Conservation (phyloP, 2,797 vertebrate species). For the Galagoides demidoff region DNA sequence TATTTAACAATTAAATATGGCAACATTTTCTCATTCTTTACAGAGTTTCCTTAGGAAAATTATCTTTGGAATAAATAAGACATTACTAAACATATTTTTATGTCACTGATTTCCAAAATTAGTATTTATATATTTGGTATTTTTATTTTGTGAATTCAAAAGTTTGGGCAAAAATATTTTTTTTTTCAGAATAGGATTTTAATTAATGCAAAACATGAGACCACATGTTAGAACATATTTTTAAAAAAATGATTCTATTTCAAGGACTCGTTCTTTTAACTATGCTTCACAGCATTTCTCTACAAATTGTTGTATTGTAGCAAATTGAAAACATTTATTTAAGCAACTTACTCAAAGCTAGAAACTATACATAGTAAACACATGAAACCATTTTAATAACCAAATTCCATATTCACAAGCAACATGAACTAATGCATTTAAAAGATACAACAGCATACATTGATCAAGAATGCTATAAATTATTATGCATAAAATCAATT, state of each 20-base stretch:
- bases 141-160: constrained; percentile 78
- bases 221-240: constrained; percentile 86
- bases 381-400: constrained; percentile 84
- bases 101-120: constrained; percentile 74
- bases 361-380: constrained; percentile 83
- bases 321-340: constrained; percentile 88
- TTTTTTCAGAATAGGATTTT: constrained; percentile 81
- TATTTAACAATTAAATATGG: constrained; percentile 62
- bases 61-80: constrained; percentile 62
- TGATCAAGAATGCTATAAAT: constrained; percentile 80
- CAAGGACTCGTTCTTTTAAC: constrained; percentile 86
- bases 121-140: constrained; percentile 72
- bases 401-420: constrained; percentile 83
- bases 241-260: constrained; percentile 85
- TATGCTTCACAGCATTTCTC: constrained; percentile 85
- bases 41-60: constrained; percentile 47
- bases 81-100: constrained; percentile 69
- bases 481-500: constrained; percentile 81
- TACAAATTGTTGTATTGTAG: constrained; percentile 85
- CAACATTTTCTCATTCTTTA: constrained; percentile 62
- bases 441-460: constrained; percentile 72
- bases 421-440: constrained; percentile 77
- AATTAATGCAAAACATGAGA: constrained; percentile 85
- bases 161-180: constrained; percentile 79
- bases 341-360: constrained; percentile 83